Conservation (phyloP, 2,113 vertebrate genomes). For the human (Homo sapiens) region DNA sequence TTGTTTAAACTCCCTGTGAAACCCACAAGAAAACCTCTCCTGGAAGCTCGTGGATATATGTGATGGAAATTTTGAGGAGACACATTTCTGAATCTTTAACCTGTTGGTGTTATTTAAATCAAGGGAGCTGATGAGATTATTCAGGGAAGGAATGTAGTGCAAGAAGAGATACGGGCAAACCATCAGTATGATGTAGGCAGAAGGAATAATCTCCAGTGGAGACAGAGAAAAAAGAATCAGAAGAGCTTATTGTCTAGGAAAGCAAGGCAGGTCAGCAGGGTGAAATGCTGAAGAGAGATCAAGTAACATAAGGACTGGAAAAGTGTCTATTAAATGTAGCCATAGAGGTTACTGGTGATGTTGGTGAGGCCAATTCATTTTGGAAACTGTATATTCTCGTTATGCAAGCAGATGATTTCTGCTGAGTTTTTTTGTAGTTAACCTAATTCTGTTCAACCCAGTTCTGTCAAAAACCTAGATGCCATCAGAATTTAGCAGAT, state of each 20-base stretch:
- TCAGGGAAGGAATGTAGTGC: constrained; percentile 15
- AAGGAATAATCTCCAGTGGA: not conserved
- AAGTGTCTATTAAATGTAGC: not conserved
- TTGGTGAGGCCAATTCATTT: not conserved
- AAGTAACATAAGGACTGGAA: not conserved
- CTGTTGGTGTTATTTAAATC: not conserved
- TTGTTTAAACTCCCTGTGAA: constrained; percentile 59
- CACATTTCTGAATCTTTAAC: constrained; percentile 6
- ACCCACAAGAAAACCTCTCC: constrained; percentile 22
- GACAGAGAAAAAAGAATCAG: constrained; percentile 14
- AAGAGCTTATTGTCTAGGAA: not conserved
- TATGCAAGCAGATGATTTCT: constrained; percentile 33
- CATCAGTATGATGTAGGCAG: not conserved
- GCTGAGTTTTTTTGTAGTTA: not conserved
- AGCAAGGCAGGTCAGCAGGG: not conserved
- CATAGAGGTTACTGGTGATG: not conserved
- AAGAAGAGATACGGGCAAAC: not conserved
- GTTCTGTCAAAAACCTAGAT: not conserved
- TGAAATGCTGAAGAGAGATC: not conserved
- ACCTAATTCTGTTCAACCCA: not conserved
- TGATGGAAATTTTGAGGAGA: constrained; percentile 33
- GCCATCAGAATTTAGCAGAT: not conserved
- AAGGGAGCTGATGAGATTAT: not conserved
- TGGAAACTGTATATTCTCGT: not conserved
- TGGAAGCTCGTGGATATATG: not conserved